Conservation (phyloP, 2,797 vertebrate genomes). For the Tapera naevia region DNA sequence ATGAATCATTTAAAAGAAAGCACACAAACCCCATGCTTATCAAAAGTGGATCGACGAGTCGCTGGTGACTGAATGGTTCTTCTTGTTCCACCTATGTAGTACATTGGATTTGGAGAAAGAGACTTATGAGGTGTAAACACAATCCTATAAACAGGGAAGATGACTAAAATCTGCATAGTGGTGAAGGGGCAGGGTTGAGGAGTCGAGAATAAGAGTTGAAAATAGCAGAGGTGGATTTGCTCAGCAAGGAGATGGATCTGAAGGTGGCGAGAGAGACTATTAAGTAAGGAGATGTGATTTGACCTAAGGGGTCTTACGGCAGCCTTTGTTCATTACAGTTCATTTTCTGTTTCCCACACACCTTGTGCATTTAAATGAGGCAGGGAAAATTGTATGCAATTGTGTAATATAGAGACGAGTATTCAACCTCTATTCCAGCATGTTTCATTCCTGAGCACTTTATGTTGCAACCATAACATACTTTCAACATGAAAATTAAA, state of each 20-base stretch:
- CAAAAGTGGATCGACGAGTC: background rate
- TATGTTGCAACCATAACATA: background rate
- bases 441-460: background rate
- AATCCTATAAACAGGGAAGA: background rate
- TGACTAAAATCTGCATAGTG: background rate
- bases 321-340: background rate
- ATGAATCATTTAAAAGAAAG: background rate
- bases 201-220: background rate
- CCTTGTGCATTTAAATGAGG: background rate
- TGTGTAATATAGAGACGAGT: background rate
- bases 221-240: background rate
- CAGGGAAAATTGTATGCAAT: background rate
- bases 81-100: background rate
- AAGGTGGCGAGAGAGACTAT: background rate
- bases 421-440: background rate
- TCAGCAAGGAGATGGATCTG: background rate
- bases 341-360: background rate
- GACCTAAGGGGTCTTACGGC: background rate
- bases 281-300: background rate
- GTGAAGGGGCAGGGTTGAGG: background rate
- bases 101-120: background rate
- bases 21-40: background rate
- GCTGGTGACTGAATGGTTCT: background rate
- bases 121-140: background rate
- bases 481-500: conserved; percentile 13